These are phyloP conservation scores for Tetanocera ferruginea DNA, from an alignment of 2,888 invertebrate genomes.

Conservation along the genomic window DNA sequence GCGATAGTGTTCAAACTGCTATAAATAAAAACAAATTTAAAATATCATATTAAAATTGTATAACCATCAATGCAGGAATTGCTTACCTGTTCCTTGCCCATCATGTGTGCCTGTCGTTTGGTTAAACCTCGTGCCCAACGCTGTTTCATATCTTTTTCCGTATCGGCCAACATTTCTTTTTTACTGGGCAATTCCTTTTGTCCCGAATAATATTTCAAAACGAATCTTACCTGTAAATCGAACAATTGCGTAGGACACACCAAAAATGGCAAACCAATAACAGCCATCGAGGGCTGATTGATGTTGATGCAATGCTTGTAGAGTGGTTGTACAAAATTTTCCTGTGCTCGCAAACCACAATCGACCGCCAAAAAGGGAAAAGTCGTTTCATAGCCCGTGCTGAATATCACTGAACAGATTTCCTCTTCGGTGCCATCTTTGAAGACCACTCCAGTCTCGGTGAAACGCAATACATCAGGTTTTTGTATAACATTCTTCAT, in stretches of 20 bases:
- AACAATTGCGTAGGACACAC: slow-evolving; percentile 88
- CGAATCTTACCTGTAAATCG: slow-evolving; percentile 81
- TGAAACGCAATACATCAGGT: slow-evolving; percentile 74
- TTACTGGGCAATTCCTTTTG: slow-evolving; percentile 75
- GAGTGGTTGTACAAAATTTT: slow-evolving; percentile 84
- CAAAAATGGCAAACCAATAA: slow-evolving; percentile 85
- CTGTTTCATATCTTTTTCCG: slow-evolving; percentile 74
- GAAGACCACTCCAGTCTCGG: slow-evolving; percentile 74
- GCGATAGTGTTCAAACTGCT: slow-evolving; percentile 78
- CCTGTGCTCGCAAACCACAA: slow-evolving; percentile 79
- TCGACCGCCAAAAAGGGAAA: slow-evolving; percentile 81
- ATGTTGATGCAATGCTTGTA: slow-evolving; percentile 90
- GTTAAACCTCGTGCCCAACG: slow-evolving; percentile 76
- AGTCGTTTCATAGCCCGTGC: slow-evolving; percentile 83
- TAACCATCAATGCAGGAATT: background rate
- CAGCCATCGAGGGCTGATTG: slow-evolving; percentile 82
- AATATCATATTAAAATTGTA: background rate
- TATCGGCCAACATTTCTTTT: slow-evolving; percentile 76
- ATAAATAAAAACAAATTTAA: slow-evolving; percentile 55
- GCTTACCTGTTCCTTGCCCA: slow-evolving; percentile 62
- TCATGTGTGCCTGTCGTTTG: slow-evolving; percentile 81
- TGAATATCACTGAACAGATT: slow-evolving; percentile 80
- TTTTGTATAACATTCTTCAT: slow-evolving; percentile 78
- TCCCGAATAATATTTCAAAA: slow-evolving; percentile 76
- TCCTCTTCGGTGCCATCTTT: slow-evolving; percentile 75